Percentiles rank a stretch among this genome's conserved stretches.
Conservation (phyloP, 2,888 invertebrate species). For the Xylota segnis region DNA sequence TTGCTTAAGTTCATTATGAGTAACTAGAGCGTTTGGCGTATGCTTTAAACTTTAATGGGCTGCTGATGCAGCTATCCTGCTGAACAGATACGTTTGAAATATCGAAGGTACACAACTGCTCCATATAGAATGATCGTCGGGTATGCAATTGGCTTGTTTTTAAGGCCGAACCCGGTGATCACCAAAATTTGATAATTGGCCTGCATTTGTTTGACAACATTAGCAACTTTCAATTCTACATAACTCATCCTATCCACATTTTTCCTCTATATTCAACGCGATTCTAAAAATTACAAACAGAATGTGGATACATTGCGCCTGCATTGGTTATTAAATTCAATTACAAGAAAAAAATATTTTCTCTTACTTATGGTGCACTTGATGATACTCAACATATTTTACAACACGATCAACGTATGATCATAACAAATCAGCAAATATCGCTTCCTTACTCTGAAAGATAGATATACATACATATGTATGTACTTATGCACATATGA, state of each 20-base stretch:
- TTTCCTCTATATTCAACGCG: not conserved
- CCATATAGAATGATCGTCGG: too few relatives aligned
- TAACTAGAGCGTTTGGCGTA: too few relatives aligned
- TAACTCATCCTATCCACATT: not conserved
- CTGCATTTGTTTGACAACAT: too few relatives aligned
- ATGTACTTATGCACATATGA: not conserved
- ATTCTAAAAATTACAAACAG: not conserved
- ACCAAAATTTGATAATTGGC: too few relatives aligned
- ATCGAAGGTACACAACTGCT: too few relatives aligned
- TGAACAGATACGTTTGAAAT: too few relatives aligned
- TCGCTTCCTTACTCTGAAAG: slow-evolving; percentile 19
- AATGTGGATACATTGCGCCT: not conserved
- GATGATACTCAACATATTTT: not conserved
- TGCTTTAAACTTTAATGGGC: too few relatives aligned
- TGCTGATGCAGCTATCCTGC: too few relatives aligned
- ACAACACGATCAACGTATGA: slow-evolving; percentile 22
- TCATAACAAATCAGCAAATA: slow-evolving; percentile 34
- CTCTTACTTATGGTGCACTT: not conserved
- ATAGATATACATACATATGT: not conserved
- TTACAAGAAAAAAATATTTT: not conserved
- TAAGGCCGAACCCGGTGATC: too few relatives aligned
- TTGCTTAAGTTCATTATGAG: too few relatives aligned
- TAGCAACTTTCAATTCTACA: not conserved
- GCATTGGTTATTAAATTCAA: slow-evolving; percentile 5
- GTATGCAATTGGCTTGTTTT: too few relatives aligned